Evolutionary conservation across 2,797 vertebrate genomes (phyloP).

Genomic region (Catamblyrhynchus diadema): DNA sequence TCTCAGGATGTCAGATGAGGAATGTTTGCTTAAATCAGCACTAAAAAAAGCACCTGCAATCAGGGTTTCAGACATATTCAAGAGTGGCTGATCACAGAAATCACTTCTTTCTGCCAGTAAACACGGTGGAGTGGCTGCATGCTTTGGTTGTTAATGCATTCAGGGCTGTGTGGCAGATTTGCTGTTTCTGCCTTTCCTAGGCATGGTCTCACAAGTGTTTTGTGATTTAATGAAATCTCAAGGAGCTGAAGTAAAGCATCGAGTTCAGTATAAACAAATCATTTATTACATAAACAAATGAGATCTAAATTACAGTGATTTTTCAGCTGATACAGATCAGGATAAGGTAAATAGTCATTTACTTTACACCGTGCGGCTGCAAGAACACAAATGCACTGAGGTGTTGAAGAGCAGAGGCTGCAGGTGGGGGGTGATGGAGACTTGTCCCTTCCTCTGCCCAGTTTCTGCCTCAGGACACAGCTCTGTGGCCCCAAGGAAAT

Average conservation of each 20-base stretch:
- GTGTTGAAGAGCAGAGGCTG: not conserved
- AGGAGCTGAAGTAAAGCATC: constrained; percentile 28
- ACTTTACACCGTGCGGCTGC: not conserved
- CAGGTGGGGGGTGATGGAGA: not conserved
- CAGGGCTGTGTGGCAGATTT: not conserved
- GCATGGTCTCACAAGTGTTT: not conserved
- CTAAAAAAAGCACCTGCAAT: not conserved
- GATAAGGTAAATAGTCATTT: constrained; percentile 1
- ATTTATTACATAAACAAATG: constrained; percentile 56
- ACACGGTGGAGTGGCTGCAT: not conserved
- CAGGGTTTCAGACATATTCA: not conserved
- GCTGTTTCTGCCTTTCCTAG: not conserved
- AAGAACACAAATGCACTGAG: not conserved
- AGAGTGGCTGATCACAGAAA: constrained; percentile 8
- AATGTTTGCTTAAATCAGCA: not conserved
- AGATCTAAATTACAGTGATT: constrained; percentile 37
- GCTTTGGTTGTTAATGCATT: not conserved
- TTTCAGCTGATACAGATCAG: constrained; percentile 27
- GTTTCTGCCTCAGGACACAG: not conserved
- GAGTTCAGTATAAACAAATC: constrained; percentile 33
- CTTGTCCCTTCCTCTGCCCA: not conserved
- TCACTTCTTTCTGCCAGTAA: not conserved
- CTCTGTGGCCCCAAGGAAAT: not conserved
- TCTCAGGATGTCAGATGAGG: not conserved
- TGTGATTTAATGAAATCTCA: constrained; percentile 43